phyloP scores from a whole-genome alignment of 92 coral and sea anemone genomes.

The Paramuricea clavata region DNA sequence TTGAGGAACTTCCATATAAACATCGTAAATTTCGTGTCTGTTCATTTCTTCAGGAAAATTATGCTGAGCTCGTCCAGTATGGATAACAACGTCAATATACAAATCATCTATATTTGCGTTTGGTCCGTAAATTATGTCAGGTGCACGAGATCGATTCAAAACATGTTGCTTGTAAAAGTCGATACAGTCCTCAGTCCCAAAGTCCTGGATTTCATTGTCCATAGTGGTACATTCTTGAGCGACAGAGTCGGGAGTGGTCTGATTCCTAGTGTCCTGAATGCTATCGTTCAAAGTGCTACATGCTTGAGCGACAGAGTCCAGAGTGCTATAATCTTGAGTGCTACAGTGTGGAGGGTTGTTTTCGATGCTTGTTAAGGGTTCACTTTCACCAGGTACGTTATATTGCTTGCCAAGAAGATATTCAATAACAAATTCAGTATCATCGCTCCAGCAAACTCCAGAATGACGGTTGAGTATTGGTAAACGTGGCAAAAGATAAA shows the following conservation, averaged over 20 bases:
- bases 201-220: too few species aligned
- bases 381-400: too few species aligned
- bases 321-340: too few species aligned
- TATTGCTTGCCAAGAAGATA: background rate
- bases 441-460: background rate
- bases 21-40: conserved; percentile 44
- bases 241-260: too few species aligned
- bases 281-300: conserved; percentile 12
- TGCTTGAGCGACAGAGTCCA: too few species aligned
- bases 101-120: background rate
- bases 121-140: background rate
- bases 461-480: background rate
- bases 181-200: too few species aligned
- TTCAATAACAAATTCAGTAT: background rate
- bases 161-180: background rate
- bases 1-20: conserved; percentile 27
- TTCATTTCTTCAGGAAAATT: background rate
- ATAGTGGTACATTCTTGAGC: too few species aligned
- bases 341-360: too few species aligned
- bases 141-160: background rate
- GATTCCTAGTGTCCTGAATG: too few species aligned
- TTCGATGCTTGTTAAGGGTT: too few species aligned
- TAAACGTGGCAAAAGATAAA: background rate
- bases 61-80: conserved; percentile 58
- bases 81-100: conserved; percentile 50